Evolutionary conservation across 2,888 invertebrate species (phyloP).

Genomic region (Drosophila falleni): DNA sequence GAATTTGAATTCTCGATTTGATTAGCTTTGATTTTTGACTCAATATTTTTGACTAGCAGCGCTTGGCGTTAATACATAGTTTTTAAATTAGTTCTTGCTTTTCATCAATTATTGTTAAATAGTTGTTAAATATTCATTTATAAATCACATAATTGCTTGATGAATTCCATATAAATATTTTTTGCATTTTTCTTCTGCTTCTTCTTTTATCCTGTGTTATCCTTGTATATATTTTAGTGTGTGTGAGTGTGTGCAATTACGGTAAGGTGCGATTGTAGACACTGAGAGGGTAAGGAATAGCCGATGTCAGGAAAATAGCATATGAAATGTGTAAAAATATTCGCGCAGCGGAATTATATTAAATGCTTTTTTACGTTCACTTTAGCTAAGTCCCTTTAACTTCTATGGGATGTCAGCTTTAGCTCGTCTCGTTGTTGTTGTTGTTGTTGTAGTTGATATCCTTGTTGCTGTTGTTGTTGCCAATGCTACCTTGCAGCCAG

Average conservation of each 20-base stretch:
- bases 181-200: constrained; percentile 30
- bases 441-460: constrained; percentile 18
- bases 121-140: constrained; percentile 74
- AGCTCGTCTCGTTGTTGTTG: constrained; percentile 13
- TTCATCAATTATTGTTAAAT: constrained; percentile 76
- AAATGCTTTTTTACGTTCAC: constrained; percentile 65
- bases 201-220: constrained; percentile 46
- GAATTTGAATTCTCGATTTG: constrained; percentile 67
- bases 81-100: constrained; percentile 44
- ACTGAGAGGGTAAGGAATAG: constrained; percentile 47
- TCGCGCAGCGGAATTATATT: constrained; percentile 62
- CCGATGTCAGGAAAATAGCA: constrained; percentile 19
- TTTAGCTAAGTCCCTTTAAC: constrained; percentile 45
- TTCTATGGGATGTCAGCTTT: constrained; percentile 25
- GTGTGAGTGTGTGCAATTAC: constrained; percentile 53
- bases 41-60: constrained; percentile 66
- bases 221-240: constrained; percentile 35
- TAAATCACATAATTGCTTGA: constrained; percentile 83
- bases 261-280: constrained; percentile 68
- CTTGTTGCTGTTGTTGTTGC: constrained; percentile 29
- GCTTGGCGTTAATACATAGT: constrained; percentile 56
- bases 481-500: constrained; percentile 65
- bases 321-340: constrained; percentile 53
- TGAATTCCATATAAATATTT: constrained; percentile 74
- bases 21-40: constrained; percentile 64